Conservation (phyloP, 2,888 invertebrate species). For the Globia sparganii region DNA sequence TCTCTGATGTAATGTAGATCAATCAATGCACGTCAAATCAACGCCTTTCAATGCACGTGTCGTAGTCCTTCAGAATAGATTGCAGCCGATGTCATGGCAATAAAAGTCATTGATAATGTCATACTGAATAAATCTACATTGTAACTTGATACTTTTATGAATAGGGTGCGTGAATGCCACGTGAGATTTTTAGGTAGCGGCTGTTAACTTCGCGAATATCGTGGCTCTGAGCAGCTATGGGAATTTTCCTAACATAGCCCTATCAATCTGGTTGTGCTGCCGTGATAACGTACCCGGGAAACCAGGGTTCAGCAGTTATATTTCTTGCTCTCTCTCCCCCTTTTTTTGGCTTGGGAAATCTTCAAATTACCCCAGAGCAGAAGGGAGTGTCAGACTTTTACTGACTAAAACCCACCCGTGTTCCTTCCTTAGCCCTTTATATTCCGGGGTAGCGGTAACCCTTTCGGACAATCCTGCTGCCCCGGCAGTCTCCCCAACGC, state of each 20-base stretch:
- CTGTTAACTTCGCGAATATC: neutral
- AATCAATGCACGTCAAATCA: neutral
- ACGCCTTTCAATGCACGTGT: constrained; percentile 4
- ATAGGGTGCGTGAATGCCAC: neutral
- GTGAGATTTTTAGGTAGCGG: neutral
- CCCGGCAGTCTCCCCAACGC: too few relatives aligned
- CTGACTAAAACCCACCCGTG: too few relatives aligned
- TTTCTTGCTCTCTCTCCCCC: neutral
- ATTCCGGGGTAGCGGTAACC: too few relatives aligned
- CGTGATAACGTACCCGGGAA: neutral
- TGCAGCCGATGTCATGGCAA: neutral
- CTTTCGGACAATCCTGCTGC: too few relatives aligned
- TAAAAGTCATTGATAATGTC: neutral
- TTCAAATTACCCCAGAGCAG: too few relatives aligned
- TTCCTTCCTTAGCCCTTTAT: too few relatives aligned
- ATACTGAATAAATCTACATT: too few relatives aligned
- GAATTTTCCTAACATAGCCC: neutral
- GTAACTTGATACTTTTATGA: neutral
- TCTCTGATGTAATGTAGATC: neutral
- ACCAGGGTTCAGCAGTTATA: too few relatives aligned
- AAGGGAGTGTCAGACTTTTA: too few relatives aligned
- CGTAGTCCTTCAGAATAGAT: neutral
- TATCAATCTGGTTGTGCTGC: neutral
- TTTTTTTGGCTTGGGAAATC: too few relatives aligned
- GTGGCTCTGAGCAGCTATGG: neutral